Percentiles rank a stretch among this genome's conserved stretches.
Conservation (phyloP, 2,113 vertebrate genomes). For the Dicentrarchus labrax region DNA sequence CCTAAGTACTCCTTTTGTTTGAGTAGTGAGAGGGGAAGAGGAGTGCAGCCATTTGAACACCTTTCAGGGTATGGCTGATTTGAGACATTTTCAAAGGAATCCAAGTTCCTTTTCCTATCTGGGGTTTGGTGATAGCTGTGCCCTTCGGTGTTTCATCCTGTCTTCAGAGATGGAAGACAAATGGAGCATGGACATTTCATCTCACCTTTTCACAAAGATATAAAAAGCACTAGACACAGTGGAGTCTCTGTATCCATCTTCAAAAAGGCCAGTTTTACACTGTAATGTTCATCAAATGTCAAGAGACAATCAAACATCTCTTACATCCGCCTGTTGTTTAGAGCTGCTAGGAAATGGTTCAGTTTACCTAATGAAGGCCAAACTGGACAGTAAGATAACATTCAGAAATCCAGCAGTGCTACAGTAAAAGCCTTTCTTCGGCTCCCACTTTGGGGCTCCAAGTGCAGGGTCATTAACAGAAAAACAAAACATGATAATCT, state of each 20-base stretch:
- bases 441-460: background rate
- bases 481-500: background rate
- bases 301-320: background rate
- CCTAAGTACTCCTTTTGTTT: constrained; percentile 45
- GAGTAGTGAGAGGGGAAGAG: constrained; percentile 26
- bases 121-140: constrained; percentile 13
- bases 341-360: background rate
- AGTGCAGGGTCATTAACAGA: background rate
- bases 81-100: constrained; percentile 47
- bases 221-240: constrained; percentile 9
- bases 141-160: constrained; percentile 41
- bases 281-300: background rate
- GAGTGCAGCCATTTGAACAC: constrained; percentile 48
- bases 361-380: background rate
- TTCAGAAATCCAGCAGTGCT: background rate
- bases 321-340: background rate
- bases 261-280: background rate
- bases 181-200: constrained; percentile 8
- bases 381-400: background rate
- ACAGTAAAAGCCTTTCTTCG: background rate
- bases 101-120: constrained; percentile 14
- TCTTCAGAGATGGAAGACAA: constrained; percentile 34
- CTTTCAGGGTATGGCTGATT: constrained; percentile 47
- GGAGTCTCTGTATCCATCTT: background rate
- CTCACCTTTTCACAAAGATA: constrained; percentile 28